Evolutionary conservation across 2,797 vertebrate genomes (phyloP), one percentile per base, ranked within the genome.

Genomic region (Cichlasoma orientale): DNA sequence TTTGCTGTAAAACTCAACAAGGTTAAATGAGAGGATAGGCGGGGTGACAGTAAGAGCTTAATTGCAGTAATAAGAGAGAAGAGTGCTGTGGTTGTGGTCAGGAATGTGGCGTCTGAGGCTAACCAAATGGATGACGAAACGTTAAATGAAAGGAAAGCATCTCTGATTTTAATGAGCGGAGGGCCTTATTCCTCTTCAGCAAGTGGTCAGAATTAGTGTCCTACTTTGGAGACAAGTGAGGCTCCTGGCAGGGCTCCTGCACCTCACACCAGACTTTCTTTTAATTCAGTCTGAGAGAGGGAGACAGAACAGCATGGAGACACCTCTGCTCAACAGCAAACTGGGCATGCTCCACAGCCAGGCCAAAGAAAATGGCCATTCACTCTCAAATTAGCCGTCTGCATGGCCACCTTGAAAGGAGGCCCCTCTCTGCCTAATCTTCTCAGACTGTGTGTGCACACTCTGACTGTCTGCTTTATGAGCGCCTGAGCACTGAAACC

Each of bases 321-420:
- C 71, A 44, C 87, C 86, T 91, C 59, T 82, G 68, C 61, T 73
- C 61, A 77, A 23, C 54, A 79, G 88, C 86, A 78, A 84, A 82
- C 66, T 80, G 74, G 86, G 68, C 82, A 63, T 72, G 44, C 72
- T 82, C 74, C 77, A 72, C 59, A 69, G 74, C 79, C 82, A 2
- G 74, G 82, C 88, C 84, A 89, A 85, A 91, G 87, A 92, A 92
- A 92, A 89, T 84, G 75, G 57, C 82, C 74, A 93, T 94, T 93
- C 91, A 91, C 27, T 83, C 88, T 92, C 86, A 92, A 90, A 92
- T 92, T 83, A 93, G 90, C 85, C 38, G 79, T 90, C 80, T 86
- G 87, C 84, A 86, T 80, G 84, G 83, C 77, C 85, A 72, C 87
- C 84, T 92, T 91, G 76, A 93, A 85, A 90, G 56, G 83, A 87